Evolutionary conservation across 2,888 invertebrate species (phyloP), one percentile per base, ranked within the genome.

Genomic region (Stenoptilia bipunctidactyla): DNA sequence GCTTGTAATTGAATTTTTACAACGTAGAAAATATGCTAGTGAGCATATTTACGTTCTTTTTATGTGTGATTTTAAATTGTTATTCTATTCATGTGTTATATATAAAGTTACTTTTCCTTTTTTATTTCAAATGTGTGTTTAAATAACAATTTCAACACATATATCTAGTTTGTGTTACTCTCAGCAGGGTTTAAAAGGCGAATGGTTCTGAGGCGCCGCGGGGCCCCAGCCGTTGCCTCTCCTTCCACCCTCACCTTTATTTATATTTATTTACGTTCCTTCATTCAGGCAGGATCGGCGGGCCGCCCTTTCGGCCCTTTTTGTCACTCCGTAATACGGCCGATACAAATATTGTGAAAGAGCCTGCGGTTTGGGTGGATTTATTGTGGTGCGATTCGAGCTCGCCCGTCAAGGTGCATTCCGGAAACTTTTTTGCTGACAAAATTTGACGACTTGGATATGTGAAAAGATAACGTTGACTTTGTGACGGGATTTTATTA

Each of bases 231-330:
- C n/a, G 53, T 59, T 53, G 61, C 55, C 56, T 41, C 61, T 55
- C 57, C 43, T 50, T 41, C 58, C 64, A 55, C 68, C 72, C 63
- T 72, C 64, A 68, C 73, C 77, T 80, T 82, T 80, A 83, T 82
- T 83, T 82, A 80, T 83, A 79, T 82, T 83, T 83, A 83, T 83
- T 83, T 83, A 82, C 80, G 80, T 80, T 79, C 80, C 77, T 82
- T 80, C 82, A 82, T 82, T 82, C 79, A 82, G 34, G 8, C 70
- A 68, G 8, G 8, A n/a, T n/a, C n/a, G n/a, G 66, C 72, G 71
- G 65, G 73, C 76, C 79, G 80, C 77, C 83, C 74, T 79, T 80
- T 80, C 79, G 77, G 80, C 69, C 73, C 70, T 79, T 83, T 83
- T 82, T 82, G 80, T 73, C 76, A 69, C 69, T 54, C 60, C 60